These are phyloP conservation scores for Polyergus mexicanus DNA, from an alignment of 1,140 invertebrate species.

Conservation along the genomic window DNA sequence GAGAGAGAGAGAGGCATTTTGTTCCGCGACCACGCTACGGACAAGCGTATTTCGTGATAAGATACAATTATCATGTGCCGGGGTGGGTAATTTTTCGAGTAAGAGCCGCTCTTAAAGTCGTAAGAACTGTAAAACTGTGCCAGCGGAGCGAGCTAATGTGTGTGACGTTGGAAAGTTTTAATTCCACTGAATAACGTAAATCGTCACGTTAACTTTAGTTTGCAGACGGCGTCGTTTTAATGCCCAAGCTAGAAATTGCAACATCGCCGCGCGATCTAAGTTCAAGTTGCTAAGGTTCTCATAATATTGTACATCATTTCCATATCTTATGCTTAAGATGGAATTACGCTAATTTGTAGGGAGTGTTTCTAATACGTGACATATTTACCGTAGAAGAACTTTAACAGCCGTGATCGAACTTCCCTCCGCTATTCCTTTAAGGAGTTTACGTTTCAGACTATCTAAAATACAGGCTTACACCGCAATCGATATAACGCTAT, in stretches of 20 bases:
- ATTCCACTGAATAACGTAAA: constrained; percentile 60
- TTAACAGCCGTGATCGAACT: constrained; percentile 5
- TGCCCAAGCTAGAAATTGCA: constrained; percentile 19
- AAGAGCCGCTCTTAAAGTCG: constrained; percentile 6
- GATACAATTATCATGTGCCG: constrained; percentile 54
- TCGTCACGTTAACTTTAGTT: constrained; percentile 43
- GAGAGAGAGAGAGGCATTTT: background rate
- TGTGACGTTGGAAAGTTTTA: constrained; percentile 60
- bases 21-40: constrained; percentile 38
- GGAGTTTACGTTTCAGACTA: background rate
- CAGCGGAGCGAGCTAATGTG: constrained; percentile 34
- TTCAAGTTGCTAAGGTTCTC: constrained; percentile 40
- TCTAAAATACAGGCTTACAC: background rate
- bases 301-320: constrained; percentile 30
- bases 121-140: constrained; percentile 56
- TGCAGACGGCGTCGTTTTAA: constrained; percentile 40
- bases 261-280: constrained; percentile 25
- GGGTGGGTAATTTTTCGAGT: constrained; percentile 35
- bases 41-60: constrained; percentile 35
- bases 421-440: background rate
- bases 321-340: constrained; percentile 35
- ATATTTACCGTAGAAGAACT: constrained; percentile 11
- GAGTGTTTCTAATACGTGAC: constrained; percentile 36
- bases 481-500: background rate
- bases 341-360: constrained; percentile 21